Conservation (phyloP, 2,113 vertebrate species). For the Aptenodytes forsteri region DNA sequence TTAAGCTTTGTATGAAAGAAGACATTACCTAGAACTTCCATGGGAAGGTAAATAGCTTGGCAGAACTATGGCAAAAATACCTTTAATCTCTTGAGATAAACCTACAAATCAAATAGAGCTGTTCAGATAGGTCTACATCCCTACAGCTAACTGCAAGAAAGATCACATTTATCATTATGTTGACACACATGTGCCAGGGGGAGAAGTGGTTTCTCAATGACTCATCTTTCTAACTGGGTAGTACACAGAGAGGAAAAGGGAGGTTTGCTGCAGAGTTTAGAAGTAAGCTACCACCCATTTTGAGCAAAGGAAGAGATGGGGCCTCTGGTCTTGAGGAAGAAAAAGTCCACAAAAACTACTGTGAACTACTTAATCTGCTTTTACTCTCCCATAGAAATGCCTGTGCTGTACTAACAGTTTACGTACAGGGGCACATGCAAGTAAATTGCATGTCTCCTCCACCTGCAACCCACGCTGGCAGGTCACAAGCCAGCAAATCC, state of each 20-base stretch:
- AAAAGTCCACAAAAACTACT: too few species aligned
- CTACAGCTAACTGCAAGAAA: not conserved
- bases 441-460: not conserved
- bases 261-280: not conserved
- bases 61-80: not conserved
- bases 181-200: not conserved
- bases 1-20: not conserved
- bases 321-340: not conserved
- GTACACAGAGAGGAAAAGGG: not conserved
- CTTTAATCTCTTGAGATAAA: not conserved
- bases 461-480: not conserved
- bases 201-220: not conserved
- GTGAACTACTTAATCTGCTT: not conserved
- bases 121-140: not conserved
- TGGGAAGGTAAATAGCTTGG: not conserved
- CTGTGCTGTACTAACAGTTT: not conserved
- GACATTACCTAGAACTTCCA: not conserved
- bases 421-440: fast-evolving
- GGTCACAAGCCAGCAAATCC: not conserved
- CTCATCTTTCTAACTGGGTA: not conserved
- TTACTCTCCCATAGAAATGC: not conserved
- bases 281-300: not conserved
- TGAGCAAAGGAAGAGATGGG: not conserved
- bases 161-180: not conserved
- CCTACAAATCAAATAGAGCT: not conserved